Evolutionary conservation across 2,797 vertebrate genomes (phyloP).

Genomic region (Mastacembelus armatus): DNA sequence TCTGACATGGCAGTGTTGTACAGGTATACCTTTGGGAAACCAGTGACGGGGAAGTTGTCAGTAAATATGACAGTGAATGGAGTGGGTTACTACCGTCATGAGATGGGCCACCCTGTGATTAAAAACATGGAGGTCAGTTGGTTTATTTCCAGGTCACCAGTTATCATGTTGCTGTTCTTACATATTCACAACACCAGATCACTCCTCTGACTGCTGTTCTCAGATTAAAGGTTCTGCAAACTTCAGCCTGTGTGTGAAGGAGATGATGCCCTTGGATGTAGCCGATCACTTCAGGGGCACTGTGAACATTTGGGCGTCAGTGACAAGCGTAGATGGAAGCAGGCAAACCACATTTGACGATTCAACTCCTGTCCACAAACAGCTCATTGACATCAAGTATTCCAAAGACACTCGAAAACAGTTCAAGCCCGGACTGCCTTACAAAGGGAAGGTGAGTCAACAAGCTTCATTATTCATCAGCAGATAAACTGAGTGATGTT

Average conservation of each 20-base stretch:
- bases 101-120: constrained; percentile 91
- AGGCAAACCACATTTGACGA: constrained; percentile 92
- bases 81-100: constrained; percentile 94
- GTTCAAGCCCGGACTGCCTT: constrained; percentile 94
- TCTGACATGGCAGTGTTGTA: constrained; percentile 29
- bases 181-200: not conserved
- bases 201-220: constrained; percentile 25
- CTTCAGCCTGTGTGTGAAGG: constrained; percentile 90
- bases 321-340: constrained; percentile 88
- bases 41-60: constrained; percentile 88
- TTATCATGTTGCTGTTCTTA: not conserved
- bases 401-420: constrained; percentile 94
- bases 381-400: constrained; percentile 94
- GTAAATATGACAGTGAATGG: constrained; percentile 96
- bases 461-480: not conserved
- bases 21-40: constrained; percentile 95
- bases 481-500: not conserved
- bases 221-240: constrained; percentile 90
- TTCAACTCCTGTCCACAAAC: constrained; percentile 92
- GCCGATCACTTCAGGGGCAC: constrained; percentile 93
- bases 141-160: not conserved
- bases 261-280: constrained; percentile 93
- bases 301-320: constrained; percentile 91
- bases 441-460: constrained; percentile 90
- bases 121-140: constrained; percentile 90